These are phyloP conservation scores for Morinoia aosen DNA, from an alignment of 2,888 invertebrate genomes.

Conservation along the genomic window DNA sequence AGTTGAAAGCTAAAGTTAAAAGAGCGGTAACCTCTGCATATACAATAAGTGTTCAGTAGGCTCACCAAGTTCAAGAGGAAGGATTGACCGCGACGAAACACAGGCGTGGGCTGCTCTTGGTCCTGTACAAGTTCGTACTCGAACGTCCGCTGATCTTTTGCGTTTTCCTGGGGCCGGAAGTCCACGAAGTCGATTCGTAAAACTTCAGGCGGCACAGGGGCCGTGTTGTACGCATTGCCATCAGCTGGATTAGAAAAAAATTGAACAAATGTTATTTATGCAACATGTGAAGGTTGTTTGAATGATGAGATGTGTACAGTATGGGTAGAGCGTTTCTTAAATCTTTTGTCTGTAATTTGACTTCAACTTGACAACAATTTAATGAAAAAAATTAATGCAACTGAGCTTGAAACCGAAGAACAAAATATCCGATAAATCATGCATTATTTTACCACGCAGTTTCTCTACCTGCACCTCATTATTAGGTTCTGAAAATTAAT, in stretches of 20 bases:
- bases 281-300: background rate
- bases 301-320: too few relatives aligned
- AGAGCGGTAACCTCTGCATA: too few relatives aligned
- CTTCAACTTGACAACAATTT: too few relatives aligned
- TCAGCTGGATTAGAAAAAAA: background rate
- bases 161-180: constrained; percentile 81
- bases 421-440: too few relatives aligned
- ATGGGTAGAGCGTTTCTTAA: too few relatives aligned
- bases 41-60: background rate
- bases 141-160: constrained; percentile 79
- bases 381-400: too few relatives aligned
- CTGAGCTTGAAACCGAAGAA: too few relatives aligned
- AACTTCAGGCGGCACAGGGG: constrained; percentile 70
- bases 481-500: too few relatives aligned
- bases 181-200: constrained; percentile 77
- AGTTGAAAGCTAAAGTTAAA: background rate
- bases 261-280: background rate
- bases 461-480: too few relatives aligned
- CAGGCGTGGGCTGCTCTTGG: constrained; percentile 74
- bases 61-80: constrained; percentile 78
- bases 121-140: constrained; percentile 75
- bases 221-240: constrained; percentile 39
- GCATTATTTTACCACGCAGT: too few relatives aligned
- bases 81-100: constrained; percentile 81
- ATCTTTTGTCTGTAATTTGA: too few relatives aligned